Percentiles rank a stretch among this genome's conserved stretches.
Evolutionary conservation across 2,113 vertebrate species (phyloP).

Genomic region (Lasiurus borealis): DNA sequence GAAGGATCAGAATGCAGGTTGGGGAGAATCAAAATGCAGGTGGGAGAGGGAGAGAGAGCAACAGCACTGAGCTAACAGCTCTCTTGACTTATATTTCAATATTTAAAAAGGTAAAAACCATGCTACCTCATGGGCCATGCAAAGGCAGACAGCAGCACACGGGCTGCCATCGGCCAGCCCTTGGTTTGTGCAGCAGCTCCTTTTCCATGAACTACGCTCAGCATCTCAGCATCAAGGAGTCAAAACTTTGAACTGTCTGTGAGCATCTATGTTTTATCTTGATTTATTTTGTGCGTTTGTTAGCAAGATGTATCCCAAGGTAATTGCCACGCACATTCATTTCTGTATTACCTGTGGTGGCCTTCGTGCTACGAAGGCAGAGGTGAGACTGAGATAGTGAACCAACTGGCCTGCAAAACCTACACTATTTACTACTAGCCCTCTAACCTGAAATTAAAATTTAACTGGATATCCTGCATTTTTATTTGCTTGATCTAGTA

Average conservation of each 20-base stretch:
- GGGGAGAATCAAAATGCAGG: neutral
- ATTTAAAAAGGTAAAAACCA: neutral
- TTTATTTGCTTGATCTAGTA: constrained; percentile 38
- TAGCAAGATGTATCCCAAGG: neutral
- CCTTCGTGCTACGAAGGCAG: neutral
- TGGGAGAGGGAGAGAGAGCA: neutral
- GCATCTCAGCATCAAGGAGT: neutral
- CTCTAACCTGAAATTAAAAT: neutral
- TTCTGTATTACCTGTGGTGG: neutral
- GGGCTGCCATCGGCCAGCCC: neutral
- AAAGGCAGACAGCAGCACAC: neutral
- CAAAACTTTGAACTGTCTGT: neutral
- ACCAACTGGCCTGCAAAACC: neutral
- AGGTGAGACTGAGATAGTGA: neutral
- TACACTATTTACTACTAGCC: neutral
- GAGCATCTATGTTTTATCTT: neutral
- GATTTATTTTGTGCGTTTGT: neutral
- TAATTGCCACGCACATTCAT: neutral
- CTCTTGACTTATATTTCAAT: neutral
- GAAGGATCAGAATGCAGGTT: neutral
- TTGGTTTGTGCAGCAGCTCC: neutral
- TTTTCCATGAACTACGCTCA: neutral
- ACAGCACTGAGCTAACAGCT: neutral
- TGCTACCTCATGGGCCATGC: neutral
- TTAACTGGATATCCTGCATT: neutral